These are phyloP conservation scores for Halesus radiatus DNA, from an alignment of 1,140 invertebrate species.

Conservation along the genomic window DNA sequence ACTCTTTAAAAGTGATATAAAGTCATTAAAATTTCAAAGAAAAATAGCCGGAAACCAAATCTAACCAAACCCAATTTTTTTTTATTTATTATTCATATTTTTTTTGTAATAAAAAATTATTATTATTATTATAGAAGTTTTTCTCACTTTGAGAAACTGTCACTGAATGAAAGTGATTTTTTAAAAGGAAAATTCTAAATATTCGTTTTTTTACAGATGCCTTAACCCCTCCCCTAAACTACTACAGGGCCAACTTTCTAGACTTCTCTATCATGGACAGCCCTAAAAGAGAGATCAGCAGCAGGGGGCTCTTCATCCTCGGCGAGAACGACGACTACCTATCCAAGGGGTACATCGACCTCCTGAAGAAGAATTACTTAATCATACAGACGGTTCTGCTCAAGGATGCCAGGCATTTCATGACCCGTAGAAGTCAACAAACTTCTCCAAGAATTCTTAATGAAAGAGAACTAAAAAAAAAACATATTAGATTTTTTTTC, in stretches of 20 bases:
- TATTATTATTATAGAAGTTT: too few species aligned
- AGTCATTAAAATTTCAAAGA: too few species aligned
- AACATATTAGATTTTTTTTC: background rate
- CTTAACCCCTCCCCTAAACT: conserved; percentile 73
- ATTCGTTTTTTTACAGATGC: conserved; percentile 66
- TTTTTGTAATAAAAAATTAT: too few species aligned
- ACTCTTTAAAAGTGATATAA: too few species aligned
- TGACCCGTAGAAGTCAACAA: conserved; percentile 71
- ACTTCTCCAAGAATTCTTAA: conserved; percentile 69
- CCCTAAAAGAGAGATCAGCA: background rate
- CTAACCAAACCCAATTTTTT: too few species aligned
- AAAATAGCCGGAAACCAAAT: too few species aligned
- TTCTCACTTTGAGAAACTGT: too few species aligned
- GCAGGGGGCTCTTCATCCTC: conserved; percentile 67
- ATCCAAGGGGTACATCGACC: conserved; percentile 62
- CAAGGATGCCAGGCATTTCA: conserved; percentile 70
- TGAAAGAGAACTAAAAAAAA: background rate
- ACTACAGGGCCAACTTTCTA: conserved; percentile 67
- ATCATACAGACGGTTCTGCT: conserved; percentile 66
- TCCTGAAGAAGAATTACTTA: conserved; percentile 62
- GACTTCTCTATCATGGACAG: background rate
- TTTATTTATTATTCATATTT: too few species aligned
- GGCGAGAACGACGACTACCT: conserved; percentile 70
- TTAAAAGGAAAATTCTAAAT: background rate
- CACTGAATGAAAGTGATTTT: too few species aligned